These are phyloP conservation scores for Psammodynastes pulverulentus DNA, from an alignment of 2,113 vertebrate genomes.

Conservation along the genomic window DNA sequence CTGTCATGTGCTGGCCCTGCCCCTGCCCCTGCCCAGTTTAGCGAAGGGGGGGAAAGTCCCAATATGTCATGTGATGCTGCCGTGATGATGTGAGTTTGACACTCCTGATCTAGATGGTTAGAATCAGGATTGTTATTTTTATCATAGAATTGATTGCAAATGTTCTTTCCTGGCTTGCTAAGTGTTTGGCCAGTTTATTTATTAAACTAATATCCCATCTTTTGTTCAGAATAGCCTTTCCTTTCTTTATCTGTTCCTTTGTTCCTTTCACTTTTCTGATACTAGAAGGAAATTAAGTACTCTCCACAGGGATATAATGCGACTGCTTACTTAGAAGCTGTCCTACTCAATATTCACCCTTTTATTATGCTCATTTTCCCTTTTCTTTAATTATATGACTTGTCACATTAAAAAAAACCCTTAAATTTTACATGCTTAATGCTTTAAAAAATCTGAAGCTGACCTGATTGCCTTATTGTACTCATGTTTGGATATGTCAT, in stretches of 20 bases:
- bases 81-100: too few species aligned
- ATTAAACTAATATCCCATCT: neutral
- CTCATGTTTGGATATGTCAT: neutral
- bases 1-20: too few species aligned
- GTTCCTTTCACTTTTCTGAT: neutral
- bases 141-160: neutral
- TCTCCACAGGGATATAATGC: neutral
- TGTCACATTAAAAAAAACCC: neutral
- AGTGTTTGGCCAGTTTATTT: neutral
- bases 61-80: too few species aligned
- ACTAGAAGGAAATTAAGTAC: neutral
- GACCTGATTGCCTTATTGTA: neutral
- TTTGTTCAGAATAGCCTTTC: neutral
- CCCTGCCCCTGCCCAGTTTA: too few species aligned
- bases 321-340: neutral
- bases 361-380: neutral
- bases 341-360: neutral
- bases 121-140: neutral
- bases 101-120: neutral
- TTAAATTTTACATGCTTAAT: too few species aligned
- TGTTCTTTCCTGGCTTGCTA: neutral
- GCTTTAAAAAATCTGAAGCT: neutral
- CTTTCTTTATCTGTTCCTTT: neutral
- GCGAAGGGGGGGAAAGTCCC: too few species aligned
- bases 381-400: neutral